Conservation (phyloP, 2,113 vertebrate species). For the Hippocampus mohnikei region DNA sequence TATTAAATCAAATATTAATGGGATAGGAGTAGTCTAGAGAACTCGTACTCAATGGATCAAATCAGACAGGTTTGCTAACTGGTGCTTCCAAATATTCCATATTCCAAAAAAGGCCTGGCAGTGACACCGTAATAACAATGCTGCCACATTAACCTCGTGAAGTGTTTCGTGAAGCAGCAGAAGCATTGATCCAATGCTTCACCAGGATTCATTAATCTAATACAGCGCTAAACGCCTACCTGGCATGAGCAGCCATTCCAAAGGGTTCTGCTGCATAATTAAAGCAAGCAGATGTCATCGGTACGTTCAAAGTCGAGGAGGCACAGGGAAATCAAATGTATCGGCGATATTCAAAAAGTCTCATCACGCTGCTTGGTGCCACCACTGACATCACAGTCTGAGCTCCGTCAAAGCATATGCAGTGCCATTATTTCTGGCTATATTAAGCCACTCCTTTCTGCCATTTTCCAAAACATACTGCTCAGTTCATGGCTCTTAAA, state of each 20-base stretch:
- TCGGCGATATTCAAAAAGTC: conserved; percentile 27
- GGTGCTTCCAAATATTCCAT: neutral
- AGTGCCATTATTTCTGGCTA: conserved; percentile 26
- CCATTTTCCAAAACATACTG: conserved; percentile 34
- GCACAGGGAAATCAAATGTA: conserved; percentile 28
- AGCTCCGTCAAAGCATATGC: conserved; percentile 13
- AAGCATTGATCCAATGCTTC: conserved; percentile 16
- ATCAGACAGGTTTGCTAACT: neutral
- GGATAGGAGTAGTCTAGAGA: no score
- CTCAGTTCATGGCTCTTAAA: conserved; percentile 44
- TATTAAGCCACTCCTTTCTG: conserved; percentile 7
- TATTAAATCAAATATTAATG: no score
- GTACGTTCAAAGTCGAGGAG: conserved; percentile 52
- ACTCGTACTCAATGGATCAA: no score
- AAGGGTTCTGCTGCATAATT: conserved; percentile 26
- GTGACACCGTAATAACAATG: neutral
- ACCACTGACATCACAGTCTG: conserved; percentile 32
- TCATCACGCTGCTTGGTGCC: conserved; percentile 19
- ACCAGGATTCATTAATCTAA: conserved; percentile 40
- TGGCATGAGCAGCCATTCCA: conserved; percentile 22
- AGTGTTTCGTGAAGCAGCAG: conserved; percentile 10
- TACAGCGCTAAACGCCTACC: conserved; percentile 31
- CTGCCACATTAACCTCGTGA: conserved; percentile 27
- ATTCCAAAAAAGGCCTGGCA: conserved; percentile 1
- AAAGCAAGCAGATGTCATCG: conserved; percentile 39